Evolutionary conservation across 2,113 vertebrate genomes (phyloP), one percentile per base, ranked within the genome.

Genomic region (Aplodontia rufa): DNA sequence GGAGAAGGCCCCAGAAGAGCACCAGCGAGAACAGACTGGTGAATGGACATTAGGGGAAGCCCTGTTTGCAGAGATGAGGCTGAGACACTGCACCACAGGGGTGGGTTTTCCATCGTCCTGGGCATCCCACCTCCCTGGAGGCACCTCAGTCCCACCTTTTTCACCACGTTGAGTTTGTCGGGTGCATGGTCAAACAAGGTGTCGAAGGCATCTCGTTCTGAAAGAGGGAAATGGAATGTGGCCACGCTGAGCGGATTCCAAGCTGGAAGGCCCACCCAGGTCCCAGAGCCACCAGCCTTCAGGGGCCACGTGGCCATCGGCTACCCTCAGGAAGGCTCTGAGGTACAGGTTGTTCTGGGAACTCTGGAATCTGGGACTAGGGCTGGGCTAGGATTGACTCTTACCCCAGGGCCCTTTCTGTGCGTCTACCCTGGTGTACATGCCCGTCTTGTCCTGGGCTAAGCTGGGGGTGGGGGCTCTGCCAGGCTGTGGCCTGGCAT

Each of bases 131-230:
- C 40, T 24, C 42, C 71, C 28, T 4, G 51, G 30, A 91, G 93
- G 60, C 90, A 2, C 97, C 93, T 7, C 35, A 8, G 81, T 71
- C 98, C n/a, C 80, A 99, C 99, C 99, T 99, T 99, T 98, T 99
- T 99, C 95, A 99, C 99, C 45, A 99, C 99, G 16, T 99, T 99
- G 71, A 99, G 99, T 95, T 99, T 99, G 97, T 99, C 99, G 14
- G 99, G 99, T 28, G 99, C 99, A 0, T 99, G 99, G 98, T 99
- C 99, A 74, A 99, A 99, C 91, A 99, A 98, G 30, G 99, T 99
- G 98, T 99, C 99, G 28, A 99, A 99, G 35, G 99, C 99, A 72
- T 99, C 99, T 3, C 99, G 99, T 97, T 99, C 99, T 99, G 98
- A 53, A 98, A 98, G 83, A 98, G 85, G 20, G 90, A 91, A 60